Conservation (phyloP, 2,113 vertebrate species). For the Dipodomys merriami region DNA sequence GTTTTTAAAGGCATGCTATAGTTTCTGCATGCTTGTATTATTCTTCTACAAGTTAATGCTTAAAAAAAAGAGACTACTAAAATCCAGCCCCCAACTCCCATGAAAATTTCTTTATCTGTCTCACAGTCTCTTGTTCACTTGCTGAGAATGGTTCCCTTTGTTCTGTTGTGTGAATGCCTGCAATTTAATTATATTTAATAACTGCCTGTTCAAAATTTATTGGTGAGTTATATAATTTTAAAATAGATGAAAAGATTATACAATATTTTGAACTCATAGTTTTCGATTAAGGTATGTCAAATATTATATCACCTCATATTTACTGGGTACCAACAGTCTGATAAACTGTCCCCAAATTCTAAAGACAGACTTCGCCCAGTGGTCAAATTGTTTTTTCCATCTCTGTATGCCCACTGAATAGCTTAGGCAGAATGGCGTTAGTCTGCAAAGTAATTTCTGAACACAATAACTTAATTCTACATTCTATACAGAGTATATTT, state of each 20-base stretch:
- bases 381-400: background rate
- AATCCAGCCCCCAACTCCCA: constrained; percentile 52
- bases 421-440: background rate
- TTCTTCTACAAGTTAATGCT: constrained; percentile 66
- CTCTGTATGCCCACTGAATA: background rate
- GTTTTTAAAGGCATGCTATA: constrained; percentile 45
- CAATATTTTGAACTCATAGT: constrained; percentile 75
- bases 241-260: constrained; percentile 73
- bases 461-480: constrained; percentile 45
- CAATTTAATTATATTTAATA: constrained; percentile 82
- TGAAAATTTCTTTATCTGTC: constrained; percentile 68
- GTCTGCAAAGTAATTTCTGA: constrained; percentile 35
- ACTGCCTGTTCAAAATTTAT: constrained; percentile 75
- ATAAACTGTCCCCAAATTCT: constrained; percentile 47
- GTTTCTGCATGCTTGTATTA: constrained; percentile 44
- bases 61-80: constrained; percentile 20
- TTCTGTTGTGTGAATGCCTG: constrained; percentile 70
- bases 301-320: constrained; percentile 61
- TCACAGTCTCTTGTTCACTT: constrained; percentile 72
- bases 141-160: constrained; percentile 71
- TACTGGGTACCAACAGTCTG: constrained; percentile 39
- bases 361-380: constrained; percentile 34
- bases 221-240: constrained; percentile 77
- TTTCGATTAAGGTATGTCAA: constrained; percentile 68
- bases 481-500: background rate